Conservation (phyloP, 2,888 invertebrate genomes). For the Siphlonurus alternatus region DNA sequence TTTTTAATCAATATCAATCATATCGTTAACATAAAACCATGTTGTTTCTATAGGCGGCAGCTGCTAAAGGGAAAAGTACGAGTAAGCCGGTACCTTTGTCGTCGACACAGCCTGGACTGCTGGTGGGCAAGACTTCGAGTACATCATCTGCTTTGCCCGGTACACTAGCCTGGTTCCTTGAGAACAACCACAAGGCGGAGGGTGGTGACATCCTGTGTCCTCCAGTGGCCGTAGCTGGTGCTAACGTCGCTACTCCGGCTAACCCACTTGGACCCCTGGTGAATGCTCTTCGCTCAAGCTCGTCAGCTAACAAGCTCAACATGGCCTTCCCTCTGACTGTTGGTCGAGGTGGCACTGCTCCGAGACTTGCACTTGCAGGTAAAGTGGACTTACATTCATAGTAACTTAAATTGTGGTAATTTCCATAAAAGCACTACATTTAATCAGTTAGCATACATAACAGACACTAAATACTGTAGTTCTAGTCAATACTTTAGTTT, state of each 20-base stretch:
- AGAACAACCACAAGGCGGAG: not conserved
- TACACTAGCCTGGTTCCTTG: not conserved
- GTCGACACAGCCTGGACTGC: not conserved
- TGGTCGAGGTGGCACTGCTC: constrained; percentile 27
- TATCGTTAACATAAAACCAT: too few species aligned
- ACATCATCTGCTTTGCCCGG: not conserved
- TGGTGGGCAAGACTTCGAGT: not conserved
- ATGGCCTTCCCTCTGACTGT: constrained; percentile 15
- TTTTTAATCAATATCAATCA: too few species aligned
- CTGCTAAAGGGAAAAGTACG: constrained; percentile 13
- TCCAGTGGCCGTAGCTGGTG: not conserved
- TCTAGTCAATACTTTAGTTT: too few species aligned
- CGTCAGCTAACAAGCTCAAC: constrained; percentile 18
- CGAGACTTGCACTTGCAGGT: constrained; percentile 38
- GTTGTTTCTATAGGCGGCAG: not conserved
- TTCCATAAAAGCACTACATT: too few species aligned
- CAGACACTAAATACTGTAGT: too few species aligned
- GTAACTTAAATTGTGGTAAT: too few species aligned
- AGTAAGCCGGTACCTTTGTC: not conserved
- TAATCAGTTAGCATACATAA: too few species aligned
- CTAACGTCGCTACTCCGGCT: too few species aligned
- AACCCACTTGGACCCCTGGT: constrained; percentile 17
- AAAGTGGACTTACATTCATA: too few species aligned
- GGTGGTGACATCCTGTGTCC: not conserved
- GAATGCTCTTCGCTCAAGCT: constrained; percentile 21